A percentile compares a stretch with the other conserved stretches of the same genome.
phyloP scores from a whole-genome alignment of 2,888 invertebrate species.

The Hydriomena furcata region DNA sequence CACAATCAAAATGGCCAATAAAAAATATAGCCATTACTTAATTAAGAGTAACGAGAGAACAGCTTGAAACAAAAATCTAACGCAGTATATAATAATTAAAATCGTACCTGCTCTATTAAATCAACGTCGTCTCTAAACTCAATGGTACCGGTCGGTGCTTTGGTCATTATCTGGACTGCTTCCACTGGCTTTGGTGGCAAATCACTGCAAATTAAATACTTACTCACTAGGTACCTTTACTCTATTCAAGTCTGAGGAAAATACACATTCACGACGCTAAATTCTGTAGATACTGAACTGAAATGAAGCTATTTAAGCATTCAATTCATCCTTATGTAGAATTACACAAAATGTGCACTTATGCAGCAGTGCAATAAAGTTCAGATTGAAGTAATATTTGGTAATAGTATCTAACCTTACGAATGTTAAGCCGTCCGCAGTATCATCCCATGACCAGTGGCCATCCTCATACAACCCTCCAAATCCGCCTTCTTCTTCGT shows the following conservation, averaged over 20 bases:
- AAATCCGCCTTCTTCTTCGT: conserved; percentile 67
- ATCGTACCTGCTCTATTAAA: conserved; percentile 73
- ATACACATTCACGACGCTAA: background rate
- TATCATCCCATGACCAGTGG: conserved; percentile 80
- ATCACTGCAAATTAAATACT: conserved; percentile 49
- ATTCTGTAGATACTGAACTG: background rate
- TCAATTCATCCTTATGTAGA: too few relatives aligned
- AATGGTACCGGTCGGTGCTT: conserved; percentile 69
- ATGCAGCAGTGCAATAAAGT: too few relatives aligned
- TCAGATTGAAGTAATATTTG: too few relatives aligned
- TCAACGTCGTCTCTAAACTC: conserved; percentile 82
- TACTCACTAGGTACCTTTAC: background rate
- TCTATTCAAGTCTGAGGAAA: too few relatives aligned
- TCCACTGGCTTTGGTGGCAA: conserved; percentile 58
- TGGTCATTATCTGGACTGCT: conserved; percentile 54
- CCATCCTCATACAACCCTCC: conserved; percentile 73
- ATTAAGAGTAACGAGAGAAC: too few relatives aligned
- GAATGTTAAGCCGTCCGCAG: conserved; percentile 51
- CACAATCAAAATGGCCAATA: too few relatives aligned
- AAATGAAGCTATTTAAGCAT: too few relatives aligned
- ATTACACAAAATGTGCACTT: too few relatives aligned
- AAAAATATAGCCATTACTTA: too few relatives aligned
- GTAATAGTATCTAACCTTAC: conserved; percentile 58
- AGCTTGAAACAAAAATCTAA: too few relatives aligned
- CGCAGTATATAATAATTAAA: too few relatives aligned